A percentile compares a stretch with the other conserved stretches of the same genome.
phyloP scores from a whole-genome alignment of 2,888 invertebrate species.

The Octodonta nipae region DNA sequence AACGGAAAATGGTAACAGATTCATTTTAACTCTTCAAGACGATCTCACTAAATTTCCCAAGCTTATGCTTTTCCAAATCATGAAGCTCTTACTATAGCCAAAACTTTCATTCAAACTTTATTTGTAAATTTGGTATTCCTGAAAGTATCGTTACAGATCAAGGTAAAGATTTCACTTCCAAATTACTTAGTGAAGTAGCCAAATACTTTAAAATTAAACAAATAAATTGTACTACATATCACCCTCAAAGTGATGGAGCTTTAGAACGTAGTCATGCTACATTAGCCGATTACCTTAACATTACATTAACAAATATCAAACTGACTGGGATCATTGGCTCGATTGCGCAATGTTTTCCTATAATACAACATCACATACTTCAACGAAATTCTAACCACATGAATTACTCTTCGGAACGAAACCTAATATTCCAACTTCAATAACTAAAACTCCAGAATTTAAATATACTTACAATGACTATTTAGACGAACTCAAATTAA shows the following conservation, averaged over 20 bases:
- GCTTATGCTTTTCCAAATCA: slow-evolving; percentile 18
- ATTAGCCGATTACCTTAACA: slow-evolving; percentile 15
- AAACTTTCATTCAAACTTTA: slow-evolving; percentile 14
- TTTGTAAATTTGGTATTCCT: slow-evolving; percentile 17
- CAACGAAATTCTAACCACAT: slow-evolving; percentile 24
- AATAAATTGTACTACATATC: slow-evolving; percentile 20
- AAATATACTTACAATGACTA: slow-evolving; percentile 20
- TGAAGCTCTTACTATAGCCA: slow-evolving; percentile 22
- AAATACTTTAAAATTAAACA: slow-evolving; percentile 25
- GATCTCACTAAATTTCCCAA: slow-evolving; percentile 26
- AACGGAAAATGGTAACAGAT: slow-evolving; percentile 23
- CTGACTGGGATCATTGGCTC: slow-evolving; percentile 26
- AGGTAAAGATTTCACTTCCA: slow-evolving; percentile 27
- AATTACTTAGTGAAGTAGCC: slow-evolving; percentile 22
- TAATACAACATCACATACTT: slow-evolving; percentile 21
- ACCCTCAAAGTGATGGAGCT: slow-evolving; percentile 18
- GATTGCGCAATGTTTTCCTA: slow-evolving; percentile 23
- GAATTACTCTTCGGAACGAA: slow-evolving; percentile 25
- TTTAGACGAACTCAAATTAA: slow-evolving; percentile 16
- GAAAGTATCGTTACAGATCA: slow-evolving; percentile 23
- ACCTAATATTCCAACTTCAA: slow-evolving; percentile 16
- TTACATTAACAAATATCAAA: slow-evolving; percentile 23
- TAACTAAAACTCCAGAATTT: slow-evolving; percentile 19
- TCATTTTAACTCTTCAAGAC: slow-evolving; percentile 27
- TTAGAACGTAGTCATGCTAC: slow-evolving; percentile 6